Base-by-base conservation (phyloP, 2,888 invertebrate species). In the Synergus itoensis region DNA sequence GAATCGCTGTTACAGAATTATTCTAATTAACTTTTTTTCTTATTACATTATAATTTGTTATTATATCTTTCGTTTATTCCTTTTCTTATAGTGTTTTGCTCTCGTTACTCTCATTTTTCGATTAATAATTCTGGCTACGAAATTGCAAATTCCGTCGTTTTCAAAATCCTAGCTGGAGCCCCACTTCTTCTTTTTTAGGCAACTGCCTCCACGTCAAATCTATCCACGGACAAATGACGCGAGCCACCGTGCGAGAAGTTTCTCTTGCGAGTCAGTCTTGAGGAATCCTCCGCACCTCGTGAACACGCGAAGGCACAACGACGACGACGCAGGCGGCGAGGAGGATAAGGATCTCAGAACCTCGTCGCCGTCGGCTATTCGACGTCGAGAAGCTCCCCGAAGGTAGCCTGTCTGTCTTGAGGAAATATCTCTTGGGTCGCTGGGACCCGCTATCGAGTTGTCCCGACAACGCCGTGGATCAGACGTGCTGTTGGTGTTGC, bases 181-280 rank as follows among this genome's bases (percentile, higher is more conserved):
- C 77, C 64, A 45, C 60, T 69, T 64, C 63, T 41, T 77, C 45
- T 64, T 43, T 76, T 41, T 14, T 63, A 62, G 69, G 36, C 77
- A 62, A 45, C 43, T 40, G 64, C 75, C 48, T 57, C 65, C 62
- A 78, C 75, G 67, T 79, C 36, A 64, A 18, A 57, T 64, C 67
- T 77, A 64, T 77, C 64, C 69, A 63, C 64, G 77, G 79, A 84
- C 80, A 76, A 79, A 79, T 77, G 79, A 77, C 77, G 77, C 79
- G 80, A 81, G 82, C 80, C 77, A 82, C 57, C 60, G 64, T 77
- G 78, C 81, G 80, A 82, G 84, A 85, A 86, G 85, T 84, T 86
- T 85, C 85, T 87, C 85, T 87, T 85, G 88, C 88, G 88, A 89
- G 89, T 90, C 90, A 90, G 90, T 90, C 90, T 90, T 90, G 88